A percentile compares a stretch with the other conserved stretches of the same genome.
Conservation (phyloP, 1,140 invertebrate species). For the Polypedilum vanderplanki region DNA sequence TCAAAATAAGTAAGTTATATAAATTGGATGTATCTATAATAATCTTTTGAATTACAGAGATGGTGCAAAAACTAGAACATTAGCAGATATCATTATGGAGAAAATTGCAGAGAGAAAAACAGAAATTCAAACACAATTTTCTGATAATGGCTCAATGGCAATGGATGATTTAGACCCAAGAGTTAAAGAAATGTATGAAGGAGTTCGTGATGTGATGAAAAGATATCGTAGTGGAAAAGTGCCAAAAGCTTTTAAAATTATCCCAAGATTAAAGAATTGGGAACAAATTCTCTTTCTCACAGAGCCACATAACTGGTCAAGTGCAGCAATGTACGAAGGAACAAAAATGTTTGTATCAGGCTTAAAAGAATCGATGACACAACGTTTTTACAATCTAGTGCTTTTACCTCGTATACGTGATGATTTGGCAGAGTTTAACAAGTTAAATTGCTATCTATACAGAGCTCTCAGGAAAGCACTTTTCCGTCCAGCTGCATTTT, state of each 20-base stretch:
- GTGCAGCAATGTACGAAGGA: slow-evolving; percentile 54
- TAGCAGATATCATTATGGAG: slow-evolving; percentile 86
- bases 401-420: slow-evolving; percentile 88
- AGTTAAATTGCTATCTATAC: slow-evolving; percentile 95
- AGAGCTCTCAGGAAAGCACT: slow-evolving; percentile 88
- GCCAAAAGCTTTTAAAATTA: slow-evolving; percentile 96
- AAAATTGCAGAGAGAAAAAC: slow-evolving; percentile 90
- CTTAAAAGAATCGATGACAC: slow-evolving; percentile 92
- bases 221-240: slow-evolving; percentile 93
- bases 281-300: slow-evolving; percentile 90
- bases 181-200: slow-evolving; percentile 76
- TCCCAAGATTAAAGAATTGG: slow-evolving; percentile 91
- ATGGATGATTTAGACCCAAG: slow-evolving; percentile 73
- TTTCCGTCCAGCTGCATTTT: slow-evolving; percentile 97
- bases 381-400: slow-evolving; percentile 92
- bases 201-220: slow-evolving; percentile 75
- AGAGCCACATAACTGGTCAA: slow-evolving; percentile 74
- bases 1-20: slow-evolving; percentile 51
- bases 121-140: slow-evolving; percentile 79
- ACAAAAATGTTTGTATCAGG: slow-evolving; percentile 95
- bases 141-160: slow-evolving; percentile 63
- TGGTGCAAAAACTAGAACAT: slow-evolving; percentile 53
- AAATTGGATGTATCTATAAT: not conserved
- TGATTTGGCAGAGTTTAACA: slow-evolving; percentile 91
- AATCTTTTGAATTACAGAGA: slow-evolving; percentile 48